phyloP scores from a whole-genome alignment of 2,113 vertebrate genomes.

The Picathartes gymnocephalus region DNA sequence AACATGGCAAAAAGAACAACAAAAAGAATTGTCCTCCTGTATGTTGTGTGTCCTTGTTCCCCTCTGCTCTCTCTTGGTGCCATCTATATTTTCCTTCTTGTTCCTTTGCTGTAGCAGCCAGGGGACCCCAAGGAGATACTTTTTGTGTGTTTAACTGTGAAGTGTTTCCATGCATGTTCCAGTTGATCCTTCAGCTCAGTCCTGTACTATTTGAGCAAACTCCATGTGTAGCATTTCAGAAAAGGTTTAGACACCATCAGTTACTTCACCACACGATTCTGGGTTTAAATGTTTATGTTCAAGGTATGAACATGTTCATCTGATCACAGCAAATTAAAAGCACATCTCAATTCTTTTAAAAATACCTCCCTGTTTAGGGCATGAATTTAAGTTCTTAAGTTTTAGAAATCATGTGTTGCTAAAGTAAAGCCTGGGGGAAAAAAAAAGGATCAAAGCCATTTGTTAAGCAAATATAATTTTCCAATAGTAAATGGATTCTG shows the following conservation, averaged over 20 bases:
- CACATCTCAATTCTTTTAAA: background rate
- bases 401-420: background rate
- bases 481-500: background rate
- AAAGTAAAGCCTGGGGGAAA: background rate
- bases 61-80: background rate
- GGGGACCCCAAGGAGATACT: background rate
- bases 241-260: background rate
- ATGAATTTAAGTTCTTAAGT: background rate
- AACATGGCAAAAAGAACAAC: background rate
- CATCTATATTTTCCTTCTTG: background rate
- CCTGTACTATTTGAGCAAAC: background rate
- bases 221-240: background rate
- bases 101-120: background rate
- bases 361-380: background rate
- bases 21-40: accelerated
- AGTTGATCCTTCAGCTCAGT: background rate
- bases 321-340: background rate
- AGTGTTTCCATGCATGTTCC: background rate
- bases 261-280: background rate
- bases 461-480: background rate
- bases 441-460: background rate
- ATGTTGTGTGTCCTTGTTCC: background rate
- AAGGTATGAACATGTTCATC: background rate
- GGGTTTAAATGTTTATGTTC: background rate
- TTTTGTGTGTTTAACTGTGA: background rate